These are phyloP conservation scores for Eremobia ochroleuca DNA, from an alignment of 2,888 invertebrate genomes.

Conservation along the genomic window DNA sequence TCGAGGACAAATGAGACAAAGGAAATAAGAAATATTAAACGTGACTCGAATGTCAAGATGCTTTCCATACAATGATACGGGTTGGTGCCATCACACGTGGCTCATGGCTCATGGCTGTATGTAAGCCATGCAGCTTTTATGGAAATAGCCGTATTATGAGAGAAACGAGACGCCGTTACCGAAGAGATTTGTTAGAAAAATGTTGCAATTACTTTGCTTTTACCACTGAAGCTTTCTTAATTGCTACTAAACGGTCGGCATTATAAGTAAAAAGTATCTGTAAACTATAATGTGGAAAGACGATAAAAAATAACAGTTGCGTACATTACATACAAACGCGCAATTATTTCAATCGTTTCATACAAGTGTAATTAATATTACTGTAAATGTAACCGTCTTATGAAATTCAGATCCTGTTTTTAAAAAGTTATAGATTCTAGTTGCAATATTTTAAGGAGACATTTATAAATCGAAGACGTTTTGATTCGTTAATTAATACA, in stretches of 20 bases:
- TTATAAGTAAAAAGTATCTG: conserved; percentile 25
- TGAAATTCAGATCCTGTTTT: not conserved
- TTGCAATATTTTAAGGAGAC: not conserved
- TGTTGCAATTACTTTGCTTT: conserved; percentile 66
- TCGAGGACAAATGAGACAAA: conserved; percentile 89
- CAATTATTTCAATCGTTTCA: conserved; percentile 2
- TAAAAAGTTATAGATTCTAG: not conserved
- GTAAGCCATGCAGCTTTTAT: conserved; percentile 83
- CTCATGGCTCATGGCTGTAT: conserved; percentile 78
- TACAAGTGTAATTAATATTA: conserved; percentile 1
- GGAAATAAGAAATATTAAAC: conserved; percentile 90
- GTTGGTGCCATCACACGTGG: conserved; percentile 77
- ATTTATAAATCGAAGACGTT: not conserved
- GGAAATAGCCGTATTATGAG: conserved; percentile 80
- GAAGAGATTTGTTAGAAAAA: conserved; percentile 72
- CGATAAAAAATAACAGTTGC: conserved; percentile 9
- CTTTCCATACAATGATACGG: conserved; percentile 83
- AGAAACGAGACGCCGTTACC: conserved; percentile 73
- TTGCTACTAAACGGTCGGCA: conserved; percentile 47
- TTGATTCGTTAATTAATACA: conserved; percentile 13
- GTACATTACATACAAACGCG: not conserved
- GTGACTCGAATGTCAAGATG: conserved; percentile 86
- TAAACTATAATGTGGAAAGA: conserved; percentile 24
- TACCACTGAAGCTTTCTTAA: conserved; percentile 25
- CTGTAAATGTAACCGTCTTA: not conserved